Base-by-base conservation (phyloP, 2,797 vertebrate genomes). In the Petrocephalus sullivani region DNA sequence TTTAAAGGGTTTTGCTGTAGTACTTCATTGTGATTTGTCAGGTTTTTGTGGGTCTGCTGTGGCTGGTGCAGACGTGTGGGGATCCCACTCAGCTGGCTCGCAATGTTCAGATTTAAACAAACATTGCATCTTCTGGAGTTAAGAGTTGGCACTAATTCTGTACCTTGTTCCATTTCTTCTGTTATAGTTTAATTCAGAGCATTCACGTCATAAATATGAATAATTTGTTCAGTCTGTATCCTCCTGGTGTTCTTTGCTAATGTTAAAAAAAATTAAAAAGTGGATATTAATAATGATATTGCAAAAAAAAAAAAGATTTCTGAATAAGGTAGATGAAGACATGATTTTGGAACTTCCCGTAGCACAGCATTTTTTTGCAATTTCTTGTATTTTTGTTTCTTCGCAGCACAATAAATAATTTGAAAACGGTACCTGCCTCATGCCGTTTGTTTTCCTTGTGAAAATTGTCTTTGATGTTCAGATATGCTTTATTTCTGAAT, bases 161-260 rank as follows among this genome's bases (percentile, higher is more conserved):
- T 87, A 83, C 83, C 61, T 85, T 67, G 88, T 92, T 93, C 92
- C 84, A 93, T 94, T 92, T 93, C 93, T 92, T 94, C 91, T 90
- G 83, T 90, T 93, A 91, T 91, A 91, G 91, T 92, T 90, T 91
- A 90, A 51, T 51, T 96, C 95, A 49, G 94, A 95, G 96, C 91
- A 94, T 95, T 95, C 95, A 94, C 95, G 95, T 95, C 95, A 94
- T 95, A 96, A 95, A 95, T 88, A 86, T 95, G 94, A 95, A 95
- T 95, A 95, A 95, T 96, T 94, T 94, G 41, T 96, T 94, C 95
- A 96, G 96, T 96, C 96, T 97, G 96, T 97, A 95, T 96, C 95
- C 96, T 95, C 96, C 94, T 96, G 96, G 95, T 96, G 95, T 95
- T 96, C 95, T 95, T 95, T 97, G 96, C 96, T 96, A 94, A 96